Base-by-base conservation (phyloP, 2,113 vertebrate species). In the Phylloscopus trochiloides region DNA sequence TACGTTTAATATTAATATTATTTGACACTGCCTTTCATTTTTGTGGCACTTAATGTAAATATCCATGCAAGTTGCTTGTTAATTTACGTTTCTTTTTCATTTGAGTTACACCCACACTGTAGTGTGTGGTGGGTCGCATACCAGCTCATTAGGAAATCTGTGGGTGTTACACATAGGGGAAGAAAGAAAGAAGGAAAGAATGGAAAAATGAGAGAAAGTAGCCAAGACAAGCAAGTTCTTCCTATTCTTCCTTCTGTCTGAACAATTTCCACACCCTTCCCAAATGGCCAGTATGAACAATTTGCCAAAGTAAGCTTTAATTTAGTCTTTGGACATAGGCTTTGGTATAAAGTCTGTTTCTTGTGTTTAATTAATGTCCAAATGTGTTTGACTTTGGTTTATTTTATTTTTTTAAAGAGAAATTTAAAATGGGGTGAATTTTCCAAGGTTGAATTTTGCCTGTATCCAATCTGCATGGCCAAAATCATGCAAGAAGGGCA, bases 171-270 rank as follows among this genome's bases (percentile, higher is more conserved):
- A 88, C 90, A 87, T 65, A 96, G 94, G 85, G 95, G 95, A 95
- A 97, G 94, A 89, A 97, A 95, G 93, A 91, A 88, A 86, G 83
- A 91, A 87, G 78, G 86, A 95, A 93, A 96, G 94, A 96, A 93
- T 94, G 94, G 96, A 97, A 97, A 96, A 96, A 97, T 90, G 86
- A 96, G 85, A 59, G 43, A 93, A 96, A 94, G 93, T 95, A 70
- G 98, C 98, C 98, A 98, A 98, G 96, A 97, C 96, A 98, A 98
- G 97, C 98, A 98, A 97, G 96, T 96, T 97, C 97, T 97, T 98
- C 97, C 95, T 97, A 97, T 94, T 98, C 97, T 97, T 97, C 86
- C 93, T 96, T 96, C 90, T 96, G 96, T 97, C 97, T 98, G 97
- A 97, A 95, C 77, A 93, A 82, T 68, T 86, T 96, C 96, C 88